Evolutionary conservation across 2,888 invertebrate genomes (phyloP).

Genomic region (Proisotoma minuta): DNA sequence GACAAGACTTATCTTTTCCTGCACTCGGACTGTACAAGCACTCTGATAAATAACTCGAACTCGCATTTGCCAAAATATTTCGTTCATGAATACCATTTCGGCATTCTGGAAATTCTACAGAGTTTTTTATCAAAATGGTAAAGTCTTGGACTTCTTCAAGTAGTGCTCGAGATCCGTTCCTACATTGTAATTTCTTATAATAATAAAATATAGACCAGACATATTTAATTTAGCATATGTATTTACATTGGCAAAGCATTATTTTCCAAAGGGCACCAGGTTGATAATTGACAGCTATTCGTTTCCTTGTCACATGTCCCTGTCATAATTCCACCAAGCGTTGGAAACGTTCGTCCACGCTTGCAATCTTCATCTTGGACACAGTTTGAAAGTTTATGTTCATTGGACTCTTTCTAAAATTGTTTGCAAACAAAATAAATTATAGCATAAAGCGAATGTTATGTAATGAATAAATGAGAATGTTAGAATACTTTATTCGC

Average conservation of each 20-base stretch:
- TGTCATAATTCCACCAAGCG: constrained; percentile 51
- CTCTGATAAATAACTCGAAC: constrained; percentile 48
- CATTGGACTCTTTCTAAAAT: background rate
- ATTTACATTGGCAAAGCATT: background rate
- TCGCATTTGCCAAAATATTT: constrained; percentile 49
- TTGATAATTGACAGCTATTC: constrained; percentile 50
- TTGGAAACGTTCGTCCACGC: constrained; percentile 3
- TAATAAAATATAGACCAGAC: background rate
- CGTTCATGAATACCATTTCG: constrained; percentile 22
- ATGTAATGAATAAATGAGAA: constrained; percentile 31
- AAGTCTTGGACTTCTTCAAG: constrained; percentile 30
- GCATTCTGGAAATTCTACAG: constrained; percentile 37
- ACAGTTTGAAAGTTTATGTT: background rate
- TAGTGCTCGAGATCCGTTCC: constrained; percentile 24
- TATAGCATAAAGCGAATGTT: background rate
- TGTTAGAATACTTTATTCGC: no score
- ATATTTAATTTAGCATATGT: background rate
- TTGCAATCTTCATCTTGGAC: constrained; percentile 13
- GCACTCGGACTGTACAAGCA: constrained; percentile 49
- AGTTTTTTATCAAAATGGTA: constrained; percentile 35
- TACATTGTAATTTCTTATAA: background rate
- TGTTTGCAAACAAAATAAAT: background rate
- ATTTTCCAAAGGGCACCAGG: constrained; percentile 54
- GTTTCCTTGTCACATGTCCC: constrained; percentile 50
- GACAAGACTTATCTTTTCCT: constrained; percentile 49